Base-by-base conservation (phyloP, 2,888 invertebrate species). In the Drosophila villosipedis region DNA sequence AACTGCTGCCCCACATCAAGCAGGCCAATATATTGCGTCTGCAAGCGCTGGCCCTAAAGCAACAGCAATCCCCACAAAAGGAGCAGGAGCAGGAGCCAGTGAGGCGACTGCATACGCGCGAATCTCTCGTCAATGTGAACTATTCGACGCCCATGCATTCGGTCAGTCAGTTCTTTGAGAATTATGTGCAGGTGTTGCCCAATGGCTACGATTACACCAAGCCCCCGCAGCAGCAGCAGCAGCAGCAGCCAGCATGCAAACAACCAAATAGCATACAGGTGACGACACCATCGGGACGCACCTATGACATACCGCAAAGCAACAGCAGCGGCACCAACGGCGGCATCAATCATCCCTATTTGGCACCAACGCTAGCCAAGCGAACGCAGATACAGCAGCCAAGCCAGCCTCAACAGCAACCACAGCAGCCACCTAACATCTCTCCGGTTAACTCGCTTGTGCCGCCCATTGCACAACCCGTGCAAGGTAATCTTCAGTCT, bases 311-410 rank as follows among this genome's bases (percentile, higher is more conserved):
- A 73, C 92, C 92, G 37, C 75, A 90, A 49, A 88, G 85, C 53
- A 92, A 92, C 59, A 84, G 86, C 70, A 91, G 90, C 6, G 87
- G 87, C 68, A 78, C 68, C 25, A 79, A 79, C 47, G 89, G 90
- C 10, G 83, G 78, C 33, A 80, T 80, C n/a, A 83, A 76, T 57
- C 84, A 84, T 69, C 92, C 93, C 31, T 93, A 93, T 73, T 76
- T 93, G 63, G 93, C 93, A 4, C 93, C 93, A 37, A 79, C 87
- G 30, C 73, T 92, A 22, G 83, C 86, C 25, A 91, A 87, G 72
- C 87, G 84, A 43, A 87, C 89, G 3, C 89, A 89, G 62, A 73
- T 84, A 53, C 85, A 79, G 35, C 75, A 68, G 25, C n/a, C 58
- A 58, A 58, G 52, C 69, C 80, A 35, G 39, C 52, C 63, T 14